Base-by-base conservation (phyloP, 2,888 invertebrate genomes). In the Drosophila atroscutellata region DNA sequence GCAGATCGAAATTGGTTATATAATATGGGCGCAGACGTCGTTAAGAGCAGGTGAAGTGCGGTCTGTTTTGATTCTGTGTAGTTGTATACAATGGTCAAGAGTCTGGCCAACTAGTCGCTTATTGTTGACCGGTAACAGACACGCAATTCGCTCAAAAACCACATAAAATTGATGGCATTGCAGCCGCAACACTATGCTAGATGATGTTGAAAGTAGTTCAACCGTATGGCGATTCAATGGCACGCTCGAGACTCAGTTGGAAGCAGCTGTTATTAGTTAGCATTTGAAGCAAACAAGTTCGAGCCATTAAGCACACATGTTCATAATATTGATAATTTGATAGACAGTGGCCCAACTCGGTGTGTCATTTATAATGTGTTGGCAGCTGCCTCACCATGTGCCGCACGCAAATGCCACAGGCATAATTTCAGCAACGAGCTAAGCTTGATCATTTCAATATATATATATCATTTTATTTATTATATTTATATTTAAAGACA, bases 311-410 rank as follows among this genome's bases (percentile, higher is more conserved):
- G 34, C 75, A 64, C 80, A 80, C 77, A 76, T 80, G 76, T 70
- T 77, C 63, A 81, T 77, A 81, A 77, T 77, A 77, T 81, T 81
- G 66, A 77, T 77, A 81, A 77, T 81, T 77, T 81, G 61, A 61
- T 59, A 52, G 60, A 36, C 61, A 39, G 11, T 37, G n/a, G 75
- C 37, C 50, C 20, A 42, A 45, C 50, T 47, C 50, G 6, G 20
- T 51, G 36, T 51, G 59, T 47, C 75, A 64, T 64, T 64, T 75
- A 57, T 64, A 57, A 54, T 20, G 32, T 30, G 45, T 58, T 61
- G 68, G 60, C 75, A 79, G 68, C 62, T 60, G 67, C 26, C 32
- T 30, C 30, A 30, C 42, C 7, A 20, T 18, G 34, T 6, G 28
- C 28, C 49, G 36, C 52, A 34, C 24, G 47, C 20, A 37, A 64